Evolutionary conservation across 2,888 invertebrate genomes (phyloP), one percentile per base, ranked within the genome.

Genomic region (Agrochola lychnidis): DNA sequence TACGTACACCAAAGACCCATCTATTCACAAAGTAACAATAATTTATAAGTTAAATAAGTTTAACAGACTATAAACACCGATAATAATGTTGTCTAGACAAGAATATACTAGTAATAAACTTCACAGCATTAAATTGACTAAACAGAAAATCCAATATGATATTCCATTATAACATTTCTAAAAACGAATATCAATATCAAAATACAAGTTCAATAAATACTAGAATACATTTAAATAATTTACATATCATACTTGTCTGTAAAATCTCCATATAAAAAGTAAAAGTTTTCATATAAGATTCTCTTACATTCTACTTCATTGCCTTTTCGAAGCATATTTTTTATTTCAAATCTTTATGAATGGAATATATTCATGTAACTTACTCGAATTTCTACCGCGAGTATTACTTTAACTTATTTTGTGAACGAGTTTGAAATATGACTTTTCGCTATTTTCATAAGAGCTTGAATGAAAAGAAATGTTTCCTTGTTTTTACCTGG

Each of bases 341-440:
- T 83, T 86, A 77, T 75, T 73, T 73, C 51, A 74, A 71, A 76
- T 71, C 66, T 77, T 71, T 77, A 64, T 77, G 76, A 84, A 79
- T 71, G 59, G 74, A 74, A 79, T 83, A 73, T 83, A 77, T 84
- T 86, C 71, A 83, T 70, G 72, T 79, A 56, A 82, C 68, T 85
- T 76, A 74, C 45, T 69, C 19, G 14, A 61, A 53, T 71, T 74
- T 74, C 57, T 7, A 70, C 66, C 69, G 36, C 70, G 42, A 79
- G 51, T 69, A 51, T 64, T 72, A 80, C 64, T 70, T 83, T 19
- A 71, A 84, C 45, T 80, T 62, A 59, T 63, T 73, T 79, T 66
- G 74, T 73, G 62, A 83, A 75, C 36, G 22, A 53, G 4, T 12
- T 36, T 70, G 36, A 80, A 80, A 16, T 68, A 63, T 73, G 22